phyloP scores from a whole-genome alignment of 1,140 invertebrate genomes.

The Tetranychus urticae region DNA sequence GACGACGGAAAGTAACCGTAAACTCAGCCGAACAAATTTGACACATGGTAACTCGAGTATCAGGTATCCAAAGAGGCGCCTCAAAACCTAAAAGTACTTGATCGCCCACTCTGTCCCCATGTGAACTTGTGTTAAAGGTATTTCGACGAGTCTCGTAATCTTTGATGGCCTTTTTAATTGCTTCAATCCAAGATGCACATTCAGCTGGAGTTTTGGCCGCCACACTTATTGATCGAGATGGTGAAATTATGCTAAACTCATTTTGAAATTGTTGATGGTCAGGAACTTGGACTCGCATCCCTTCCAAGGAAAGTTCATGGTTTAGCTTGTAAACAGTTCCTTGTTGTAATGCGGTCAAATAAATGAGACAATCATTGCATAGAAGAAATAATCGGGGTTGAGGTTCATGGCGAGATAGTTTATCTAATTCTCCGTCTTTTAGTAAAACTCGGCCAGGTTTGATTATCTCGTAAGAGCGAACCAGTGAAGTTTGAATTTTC shows the following conservation, averaged over 20 bases:
- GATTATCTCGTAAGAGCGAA: slow-evolving; percentile 3
- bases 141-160: slow-evolving; percentile 23
- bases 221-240: slow-evolving; percentile 39
- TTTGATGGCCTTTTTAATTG: slow-evolving; percentile 34
- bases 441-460: slow-evolving; percentile 28
- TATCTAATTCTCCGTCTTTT: slow-evolving; percentile 40
- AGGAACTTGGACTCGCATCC: slow-evolving; percentile 31
- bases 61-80: slow-evolving; percentile 40
- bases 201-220: slow-evolving; percentile 32
- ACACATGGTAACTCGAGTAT: slow-evolving; percentile 41
- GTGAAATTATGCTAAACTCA: slow-evolving; percentile 34
- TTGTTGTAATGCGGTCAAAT: slow-evolving; percentile 26
- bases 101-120: not conserved
- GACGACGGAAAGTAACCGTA: slow-evolving; percentile 41
- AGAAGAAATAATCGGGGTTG: slow-evolving; percentile 43
- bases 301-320: slow-evolving; percentile 32
- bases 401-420: slow-evolving; percentile 36
- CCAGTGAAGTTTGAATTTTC: slow-evolving; percentile 2
- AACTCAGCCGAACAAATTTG: slow-evolving; percentile 44
- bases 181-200: slow-evolving; percentile 38
- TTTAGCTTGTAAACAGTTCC: slow-evolving; percentile 22
- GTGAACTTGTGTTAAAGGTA: not conserved
- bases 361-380: slow-evolving; percentile 42
- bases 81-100: slow-evolving; percentile 14
- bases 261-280: slow-evolving; percentile 26